Evolutionary conservation across 1,140 invertebrate genomes (phyloP).

Genomic region (Alviniconcha marisindica): DNA sequence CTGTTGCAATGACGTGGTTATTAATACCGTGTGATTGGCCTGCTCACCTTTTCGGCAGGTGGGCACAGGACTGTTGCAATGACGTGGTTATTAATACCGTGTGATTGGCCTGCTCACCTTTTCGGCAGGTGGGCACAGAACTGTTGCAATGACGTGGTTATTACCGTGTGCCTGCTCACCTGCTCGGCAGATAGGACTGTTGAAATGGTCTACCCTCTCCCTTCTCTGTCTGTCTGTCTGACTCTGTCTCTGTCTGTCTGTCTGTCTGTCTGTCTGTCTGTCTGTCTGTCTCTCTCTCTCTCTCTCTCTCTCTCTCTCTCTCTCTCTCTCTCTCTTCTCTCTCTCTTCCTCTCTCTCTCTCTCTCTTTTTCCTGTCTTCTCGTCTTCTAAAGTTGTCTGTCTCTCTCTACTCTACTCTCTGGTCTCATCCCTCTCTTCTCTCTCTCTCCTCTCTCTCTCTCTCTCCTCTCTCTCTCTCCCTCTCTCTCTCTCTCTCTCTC

Average conservation of each 20-base stretch:
- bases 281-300: too few species aligned
- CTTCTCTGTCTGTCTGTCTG: neutral
- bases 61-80: neutral
- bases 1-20: neutral
- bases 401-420: too few species aligned
- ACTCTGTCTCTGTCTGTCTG: neutral
- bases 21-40: constrained; percentile 26
- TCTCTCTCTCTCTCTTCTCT: constrained; percentile 32
- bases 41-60: constrained; percentile 54
- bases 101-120: constrained; percentile 49
- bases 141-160: neutral
- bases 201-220: neutral
- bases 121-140: constrained; percentile 51
- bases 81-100: neutral
- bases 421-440: too few species aligned
- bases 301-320: too few species aligned
- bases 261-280: too few species aligned
- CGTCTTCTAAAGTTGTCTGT: too few species aligned
- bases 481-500: too few species aligned
- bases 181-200: constrained; percentile 49
- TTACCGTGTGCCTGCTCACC: constrained; percentile 43
- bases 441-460: too few species aligned
- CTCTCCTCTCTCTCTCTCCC: too few species aligned
- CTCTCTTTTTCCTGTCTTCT: too few species aligned
- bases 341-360: too few species aligned